phyloP scores from a whole-genome alignment of 2,888 invertebrate genomes.

The Oscheius sp. region DNA sequence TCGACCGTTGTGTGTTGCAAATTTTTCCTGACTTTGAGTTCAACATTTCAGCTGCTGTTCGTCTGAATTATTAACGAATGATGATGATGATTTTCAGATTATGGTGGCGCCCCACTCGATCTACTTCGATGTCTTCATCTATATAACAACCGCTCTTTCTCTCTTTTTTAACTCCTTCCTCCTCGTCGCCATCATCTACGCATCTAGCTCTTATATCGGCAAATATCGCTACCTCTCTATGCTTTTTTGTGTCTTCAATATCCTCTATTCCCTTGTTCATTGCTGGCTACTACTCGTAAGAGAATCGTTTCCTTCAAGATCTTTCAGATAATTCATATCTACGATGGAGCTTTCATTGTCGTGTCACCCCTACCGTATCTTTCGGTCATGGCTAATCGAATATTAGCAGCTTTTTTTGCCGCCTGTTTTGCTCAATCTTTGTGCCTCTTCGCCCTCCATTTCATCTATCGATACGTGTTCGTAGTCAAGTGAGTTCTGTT shows the following conservation, averaged over 20 bases:
- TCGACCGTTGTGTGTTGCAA: too few species aligned
- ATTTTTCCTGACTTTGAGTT: too few species aligned
- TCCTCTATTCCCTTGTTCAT: conserved; percentile 10
- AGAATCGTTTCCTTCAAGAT: not conserved
- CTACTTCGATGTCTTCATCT: not conserved
- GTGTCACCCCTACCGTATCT: not conserved
- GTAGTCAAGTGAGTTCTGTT: conserved; percentile 10
- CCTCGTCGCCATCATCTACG: not conserved
- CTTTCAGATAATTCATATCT: conserved; percentile 12
- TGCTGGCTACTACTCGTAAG: not conserved
- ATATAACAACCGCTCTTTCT: not conserved
- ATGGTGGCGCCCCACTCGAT: too few species aligned
- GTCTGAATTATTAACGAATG: too few species aligned
- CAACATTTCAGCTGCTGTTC: too few species aligned
- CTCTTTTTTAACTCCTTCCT: conserved; percentile 2
- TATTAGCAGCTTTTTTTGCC: not conserved
- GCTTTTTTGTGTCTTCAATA: conserved; percentile 9
- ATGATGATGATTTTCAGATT: too few species aligned
- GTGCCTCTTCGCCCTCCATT: conserved; percentile 14
- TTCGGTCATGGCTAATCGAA: not conserved
- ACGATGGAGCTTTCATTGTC: conserved; percentile 7
- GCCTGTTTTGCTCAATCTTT: conserved; percentile 20
- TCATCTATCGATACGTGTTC: conserved; percentile 15
- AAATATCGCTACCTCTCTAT: conserved; percentile 9
- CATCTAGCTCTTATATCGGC: conserved; percentile 10